Percentiles rank a stretch among this genome's conserved stretches.
These are phyloP conservation scores for Drosophila carrolli DNA, from an alignment of 1,140 invertebrate genomes.

Conservation along the genomic window DNA sequence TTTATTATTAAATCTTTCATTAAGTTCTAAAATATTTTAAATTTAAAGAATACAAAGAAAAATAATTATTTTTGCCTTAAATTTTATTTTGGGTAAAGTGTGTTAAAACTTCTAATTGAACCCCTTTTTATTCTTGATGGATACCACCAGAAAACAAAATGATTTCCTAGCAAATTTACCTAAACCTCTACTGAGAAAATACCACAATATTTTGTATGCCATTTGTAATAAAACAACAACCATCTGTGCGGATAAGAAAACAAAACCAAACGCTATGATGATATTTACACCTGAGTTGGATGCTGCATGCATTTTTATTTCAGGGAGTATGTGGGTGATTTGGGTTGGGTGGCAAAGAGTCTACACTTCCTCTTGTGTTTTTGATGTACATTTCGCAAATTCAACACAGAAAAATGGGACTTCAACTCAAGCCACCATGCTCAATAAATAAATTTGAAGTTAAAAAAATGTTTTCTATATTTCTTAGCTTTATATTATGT, in stretches of 20 bases:
- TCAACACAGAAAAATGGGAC: neutral
- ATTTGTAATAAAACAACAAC: neutral
- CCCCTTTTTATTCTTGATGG: neutral
- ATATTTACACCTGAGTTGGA: constrained; percentile 35
- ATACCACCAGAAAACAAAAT: constrained; percentile 7
- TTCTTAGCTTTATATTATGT: no score
- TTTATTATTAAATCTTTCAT: no score
- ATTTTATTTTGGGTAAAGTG: no score
- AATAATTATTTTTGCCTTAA: no score
- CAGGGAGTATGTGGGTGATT: constrained; percentile 8
- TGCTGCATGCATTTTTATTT: constrained; percentile 29
- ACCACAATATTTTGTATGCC: neutral
- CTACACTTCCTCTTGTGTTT: neutral
- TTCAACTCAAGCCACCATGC: no score
- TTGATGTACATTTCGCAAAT: neutral
- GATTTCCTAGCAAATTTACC: no score
- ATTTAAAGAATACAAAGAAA: no score
- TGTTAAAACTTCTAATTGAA: no score
- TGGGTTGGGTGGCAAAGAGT: neutral
- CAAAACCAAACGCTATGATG: constrained; percentile 4
- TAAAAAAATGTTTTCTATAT: no score
- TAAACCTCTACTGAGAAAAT: neutral
- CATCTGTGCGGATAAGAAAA: neutral
- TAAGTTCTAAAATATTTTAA: no score
- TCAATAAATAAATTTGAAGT: no score